These are phyloP conservation scores for Xestia c-nigrum DNA, from an alignment of 2,888 invertebrate species.

Conservation along the genomic window DNA sequence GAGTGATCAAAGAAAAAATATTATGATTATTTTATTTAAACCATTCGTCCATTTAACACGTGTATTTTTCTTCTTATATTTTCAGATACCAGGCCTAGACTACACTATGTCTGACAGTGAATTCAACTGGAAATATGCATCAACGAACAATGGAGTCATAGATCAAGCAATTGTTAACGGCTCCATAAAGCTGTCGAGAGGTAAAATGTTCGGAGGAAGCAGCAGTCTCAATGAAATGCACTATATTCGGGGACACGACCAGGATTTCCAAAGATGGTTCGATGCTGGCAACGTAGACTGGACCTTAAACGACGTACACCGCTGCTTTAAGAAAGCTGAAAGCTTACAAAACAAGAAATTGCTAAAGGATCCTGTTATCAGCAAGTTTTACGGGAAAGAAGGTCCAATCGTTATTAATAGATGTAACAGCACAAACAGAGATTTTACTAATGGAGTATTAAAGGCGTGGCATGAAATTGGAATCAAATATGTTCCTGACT, in stretches of 20 bases:
- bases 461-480: conserved; percentile 86
- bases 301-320: conserved; percentile 28
- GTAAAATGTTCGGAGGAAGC: conserved; percentile 91
- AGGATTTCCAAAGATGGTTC: conserved; percentile 89
- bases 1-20: background rate
- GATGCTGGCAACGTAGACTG: conserved; percentile 76
- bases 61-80: conserved; percentile 21
- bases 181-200: conserved; percentile 88
- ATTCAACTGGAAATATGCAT: conserved; percentile 89
- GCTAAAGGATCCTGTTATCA: conserved; percentile 65
- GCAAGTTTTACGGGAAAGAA: conserved; percentile 77
- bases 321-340: conserved; percentile 48
- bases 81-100: conserved; percentile 71
- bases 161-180: conserved; percentile 91
- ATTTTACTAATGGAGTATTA: conserved; percentile 68
- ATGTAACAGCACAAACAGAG: conserved; percentile 79
- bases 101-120: conserved; percentile 48
- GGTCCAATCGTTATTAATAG: conserved; percentile 86
- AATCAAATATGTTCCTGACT: conserved; percentile 77
- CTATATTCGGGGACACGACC: conserved; percentile 86
- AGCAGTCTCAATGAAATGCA: conserved; percentile 89
- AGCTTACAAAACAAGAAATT: conserved; percentile 53
- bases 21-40: background rate
- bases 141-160: conserved; percentile 92
- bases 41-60: background rate